Conservation (phyloP, 2,113 vertebrate species). For the Ictalurus punctatus region DNA sequence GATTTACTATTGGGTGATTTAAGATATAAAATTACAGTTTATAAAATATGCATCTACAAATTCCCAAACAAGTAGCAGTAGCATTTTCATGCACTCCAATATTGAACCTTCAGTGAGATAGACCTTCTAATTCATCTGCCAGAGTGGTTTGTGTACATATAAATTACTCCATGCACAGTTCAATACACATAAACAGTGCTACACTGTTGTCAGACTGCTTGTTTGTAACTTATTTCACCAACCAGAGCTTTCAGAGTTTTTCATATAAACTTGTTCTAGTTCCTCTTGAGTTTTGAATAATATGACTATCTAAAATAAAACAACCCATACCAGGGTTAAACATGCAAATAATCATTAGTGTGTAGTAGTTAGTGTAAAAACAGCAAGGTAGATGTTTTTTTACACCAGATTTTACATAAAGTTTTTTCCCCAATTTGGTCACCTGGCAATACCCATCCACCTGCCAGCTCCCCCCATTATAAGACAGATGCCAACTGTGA, state of each 20-base stretch:
- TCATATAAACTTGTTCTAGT: not conserved
- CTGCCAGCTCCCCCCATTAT: not conserved
- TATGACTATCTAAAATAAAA: not conserved
- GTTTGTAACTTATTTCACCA: too few relatives aligned
- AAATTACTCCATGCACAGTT: not conserved
- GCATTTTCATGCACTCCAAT: not conserved
- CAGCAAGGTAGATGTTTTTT: not conserved
- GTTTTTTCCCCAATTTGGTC: not conserved
- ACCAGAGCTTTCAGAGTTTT: too few relatives aligned
- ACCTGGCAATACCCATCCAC: not conserved
- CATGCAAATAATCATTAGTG: not conserved
- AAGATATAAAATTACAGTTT: not conserved
- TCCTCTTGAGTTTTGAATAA: not conserved
- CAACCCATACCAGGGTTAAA: too few relatives aligned
- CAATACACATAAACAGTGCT: too few relatives aligned
- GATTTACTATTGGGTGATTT: not conserved
- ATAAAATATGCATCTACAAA: not conserved
- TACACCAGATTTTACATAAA: not conserved
- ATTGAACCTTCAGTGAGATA: not conserved
- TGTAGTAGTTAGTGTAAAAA: not conserved
- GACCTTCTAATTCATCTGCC: not conserved
- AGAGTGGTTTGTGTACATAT: slow-evolving; percentile 2
- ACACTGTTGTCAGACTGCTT: too few relatives aligned
- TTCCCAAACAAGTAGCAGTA: not conserved
- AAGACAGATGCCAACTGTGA: not conserved